Evolutionary conservation across 1,140 invertebrate species (phyloP), one percentile per base, ranked within the genome.

Genomic region (Bicyclus anynana): DNA sequence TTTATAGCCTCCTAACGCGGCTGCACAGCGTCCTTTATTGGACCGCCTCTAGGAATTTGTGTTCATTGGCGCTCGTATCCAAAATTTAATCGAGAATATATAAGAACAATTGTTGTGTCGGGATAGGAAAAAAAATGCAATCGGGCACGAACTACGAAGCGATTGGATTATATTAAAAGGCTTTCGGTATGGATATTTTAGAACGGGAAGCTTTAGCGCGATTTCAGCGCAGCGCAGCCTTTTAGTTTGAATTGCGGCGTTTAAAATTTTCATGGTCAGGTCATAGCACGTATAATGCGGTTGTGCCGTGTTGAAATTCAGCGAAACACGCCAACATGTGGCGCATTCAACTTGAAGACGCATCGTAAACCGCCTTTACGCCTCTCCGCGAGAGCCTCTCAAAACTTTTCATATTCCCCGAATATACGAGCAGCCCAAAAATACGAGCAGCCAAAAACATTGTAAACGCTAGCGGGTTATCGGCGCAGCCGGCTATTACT

Each of bases 1-100:
- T 88, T 87, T 88, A 88, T 88, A 76, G 82, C 74, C 79, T 81
- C 82, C 85, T 87, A 85, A 84, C 85, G 83, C 83, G 85, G 84
- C 80, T 88, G 83, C 82, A 85, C 70, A 72, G 67, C 81, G 81
- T 86, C 84, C 83, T 86, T 86, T 87, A 87, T 87, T 86, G 83
- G 80, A 87, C 82, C 82, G 77, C 77, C 80, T 84, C 84, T 86
- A 88, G 81, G 72, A 86, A 88, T 88, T 86, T 85, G 83, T 88
- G 84, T 86, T 85, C 80, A 86, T 84, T 86, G 81, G 72, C 64
- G 75, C 83, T 84, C 76, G 83, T 84, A 84, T 78, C 79, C 81
- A 77, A 86, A 88, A 86, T 84, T 86, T 88, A 85, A 88, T 86
- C 72, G 81, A 65, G 69, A 84, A 83, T 87, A 83, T 87, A 85